Percentiles rank a stretch among this genome's conserved stretches.
phyloP scores from a whole-genome alignment of 2,797 vertebrate genomes.

The Hyperoplus lanceolatus region DNA sequence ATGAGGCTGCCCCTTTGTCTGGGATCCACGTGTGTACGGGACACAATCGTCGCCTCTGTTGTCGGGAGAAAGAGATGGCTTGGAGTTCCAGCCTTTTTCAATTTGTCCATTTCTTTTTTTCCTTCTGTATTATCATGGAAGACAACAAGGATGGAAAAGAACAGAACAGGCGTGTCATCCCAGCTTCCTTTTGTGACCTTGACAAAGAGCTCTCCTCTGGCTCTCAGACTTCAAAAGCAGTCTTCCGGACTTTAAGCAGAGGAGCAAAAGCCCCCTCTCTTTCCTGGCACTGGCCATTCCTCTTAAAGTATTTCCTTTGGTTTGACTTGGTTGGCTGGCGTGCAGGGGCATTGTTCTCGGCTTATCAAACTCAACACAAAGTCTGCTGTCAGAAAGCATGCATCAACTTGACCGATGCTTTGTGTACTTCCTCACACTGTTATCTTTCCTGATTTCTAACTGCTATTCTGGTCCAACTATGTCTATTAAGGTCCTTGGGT shows the following conservation, averaged over 20 bases:
- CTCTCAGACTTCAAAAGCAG: slow-evolving; percentile 67
- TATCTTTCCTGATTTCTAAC: slow-evolving; percentile 60
- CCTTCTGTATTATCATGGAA: slow-evolving; percentile 50
- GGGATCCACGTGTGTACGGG: slow-evolving; percentile 65
- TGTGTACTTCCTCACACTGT: slow-evolving; percentile 77
- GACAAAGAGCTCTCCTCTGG: slow-evolving; percentile 67
- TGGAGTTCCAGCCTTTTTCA: slow-evolving; percentile 67
- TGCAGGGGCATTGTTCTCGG: slow-evolving; percentile 69
- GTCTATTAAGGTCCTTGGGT: slow-evolving; percentile 58
- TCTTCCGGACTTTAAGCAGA: slow-evolving; percentile 64
- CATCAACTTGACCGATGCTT: slow-evolving; percentile 71
- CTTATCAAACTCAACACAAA: slow-evolving; percentile 68
- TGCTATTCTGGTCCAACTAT: slow-evolving; percentile 62
- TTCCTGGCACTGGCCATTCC: slow-evolving; percentile 71
- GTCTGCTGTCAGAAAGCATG: slow-evolving; percentile 58
- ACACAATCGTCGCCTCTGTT: slow-evolving; percentile 80
- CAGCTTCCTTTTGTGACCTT: slow-evolving; percentile 73
- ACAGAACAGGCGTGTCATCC: slow-evolving; percentile 73
- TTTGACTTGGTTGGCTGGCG: slow-evolving; percentile 58
- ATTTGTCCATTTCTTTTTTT: slow-evolving; percentile 53
- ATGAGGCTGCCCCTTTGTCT: slow-evolving; percentile 79
- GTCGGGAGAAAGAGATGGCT: slow-evolving; percentile 73
- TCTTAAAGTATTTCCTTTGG: slow-evolving; percentile 76
- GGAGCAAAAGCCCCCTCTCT: slow-evolving; percentile 70
- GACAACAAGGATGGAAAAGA: slow-evolving; percentile 78